These are phyloP conservation scores for Myotis daubentonii DNA, from an alignment of 2,797 vertebrate genomes.

Conservation along the genomic window DNA sequence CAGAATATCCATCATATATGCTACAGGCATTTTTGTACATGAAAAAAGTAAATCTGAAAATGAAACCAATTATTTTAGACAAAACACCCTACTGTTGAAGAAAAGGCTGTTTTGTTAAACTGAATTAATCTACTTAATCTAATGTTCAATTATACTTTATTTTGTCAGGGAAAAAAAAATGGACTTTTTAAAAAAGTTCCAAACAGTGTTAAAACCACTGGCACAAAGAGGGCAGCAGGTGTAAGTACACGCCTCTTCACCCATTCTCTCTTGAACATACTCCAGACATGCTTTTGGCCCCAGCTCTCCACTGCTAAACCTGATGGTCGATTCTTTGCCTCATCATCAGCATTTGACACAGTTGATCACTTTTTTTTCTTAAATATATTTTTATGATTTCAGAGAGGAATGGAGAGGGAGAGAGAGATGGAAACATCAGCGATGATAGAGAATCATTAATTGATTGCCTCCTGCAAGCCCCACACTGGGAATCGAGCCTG, in stretches of 20 bases:
- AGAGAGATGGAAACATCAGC: too few species aligned
- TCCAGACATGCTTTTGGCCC: too few species aligned
- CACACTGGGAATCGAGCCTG: too few species aligned
- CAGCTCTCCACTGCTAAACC: not conserved
- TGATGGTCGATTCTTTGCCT: not conserved
- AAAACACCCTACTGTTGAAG: not conserved
- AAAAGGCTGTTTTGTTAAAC: not conserved
- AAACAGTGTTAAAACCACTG: not conserved
- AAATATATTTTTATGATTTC: too few species aligned
- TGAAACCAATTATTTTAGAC: not conserved
- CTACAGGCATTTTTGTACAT: not conserved
- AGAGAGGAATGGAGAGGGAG: too few species aligned
- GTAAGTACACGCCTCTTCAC: not conserved
- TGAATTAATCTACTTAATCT: not conserved
- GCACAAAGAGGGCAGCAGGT: not conserved
- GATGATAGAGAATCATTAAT: too few species aligned
- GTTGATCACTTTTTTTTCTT: not conserved
- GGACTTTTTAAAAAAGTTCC: not conserved
- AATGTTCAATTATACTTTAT: not conserved
- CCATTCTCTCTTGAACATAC: not conserved
- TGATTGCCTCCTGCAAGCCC: too few species aligned
- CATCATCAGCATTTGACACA: not conserved
- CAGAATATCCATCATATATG: not conserved
- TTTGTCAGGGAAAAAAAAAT: not conserved
- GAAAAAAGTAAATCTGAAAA: not conserved